Evolutionary conservation across 2,888 invertebrate genomes (phyloP), one percentile per base, ranked within the genome.

Genomic region (Cerceris ruficornis): DNA sequence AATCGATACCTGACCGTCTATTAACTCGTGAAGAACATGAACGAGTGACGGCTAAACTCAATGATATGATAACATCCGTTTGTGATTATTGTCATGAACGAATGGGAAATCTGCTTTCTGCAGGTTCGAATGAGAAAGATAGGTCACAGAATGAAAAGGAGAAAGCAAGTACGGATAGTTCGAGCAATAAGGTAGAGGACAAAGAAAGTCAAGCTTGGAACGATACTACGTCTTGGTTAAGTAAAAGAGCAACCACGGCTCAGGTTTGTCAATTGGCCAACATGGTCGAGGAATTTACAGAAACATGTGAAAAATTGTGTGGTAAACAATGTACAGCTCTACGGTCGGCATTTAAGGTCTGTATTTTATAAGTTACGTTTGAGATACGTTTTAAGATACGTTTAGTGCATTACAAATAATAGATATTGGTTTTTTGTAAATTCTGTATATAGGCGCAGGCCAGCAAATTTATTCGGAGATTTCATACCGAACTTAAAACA

Each of bases 51-150:
- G 93, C 94, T 11, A 96, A 96, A 91, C 93, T 98, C 62, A 94
- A 95, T 78, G 96, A 97, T 88, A 94, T 98, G 90, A 93, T 98
- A 61, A 94, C 94, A 54, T 95, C 96, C n/a, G 95, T 98, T 57
- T 98, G 97, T 91, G 97, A 98, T 93, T 97, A 97, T 91, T 97
- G 98, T 86, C 98, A 98, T 92, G 98, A 99, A 91, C 94, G 98
- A 82, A 96, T 98, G 93, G 98, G 98, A 72, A 97, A 97, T 92
- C 94, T 98, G 69, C 95, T 98, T 73, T 96, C 96, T 60, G 96
- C 96, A 6, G 73, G 84, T 59, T 69, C 78, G 14, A 90, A 75
- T 43, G 91, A 92, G 4, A 92, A 88, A 65, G 92, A 91, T 8
- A 91, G 90, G 80, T 62, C 43, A 14, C 61, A 71, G 5, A 88